These are phyloP conservation scores for Helarctos malayanus DNA, from an alignment of 2,797 vertebrate genomes.

Conservation along the genomic window DNA sequence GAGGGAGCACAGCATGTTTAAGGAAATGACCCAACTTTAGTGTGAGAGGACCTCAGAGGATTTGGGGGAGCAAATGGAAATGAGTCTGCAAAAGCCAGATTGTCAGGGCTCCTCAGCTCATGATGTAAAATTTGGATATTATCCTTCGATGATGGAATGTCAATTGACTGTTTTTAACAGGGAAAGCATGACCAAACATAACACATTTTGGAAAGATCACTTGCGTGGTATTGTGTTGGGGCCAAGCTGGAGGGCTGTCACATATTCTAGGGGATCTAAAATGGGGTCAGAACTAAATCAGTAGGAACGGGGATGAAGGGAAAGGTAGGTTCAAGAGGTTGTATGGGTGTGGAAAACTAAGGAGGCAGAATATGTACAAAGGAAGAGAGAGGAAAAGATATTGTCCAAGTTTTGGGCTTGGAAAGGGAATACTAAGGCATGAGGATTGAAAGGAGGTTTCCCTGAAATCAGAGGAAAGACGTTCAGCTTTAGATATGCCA, in stretches of 20 bases:
- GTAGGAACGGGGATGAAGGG: fast-evolving
- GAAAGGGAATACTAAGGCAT: background rate
- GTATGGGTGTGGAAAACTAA: background rate
- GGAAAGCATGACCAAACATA: background rate
- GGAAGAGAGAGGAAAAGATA: background rate
- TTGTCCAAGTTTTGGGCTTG: background rate
- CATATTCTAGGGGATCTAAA: background rate
- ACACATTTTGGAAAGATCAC: background rate
- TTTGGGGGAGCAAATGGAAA: background rate
- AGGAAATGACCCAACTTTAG: background rate
- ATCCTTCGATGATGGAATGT: background rate
- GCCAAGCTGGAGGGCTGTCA: background rate
- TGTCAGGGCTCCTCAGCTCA: background rate
- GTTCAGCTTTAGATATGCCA: background rate
- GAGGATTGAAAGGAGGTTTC: background rate
- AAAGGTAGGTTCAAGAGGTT: background rate
- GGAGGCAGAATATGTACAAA: background rate
- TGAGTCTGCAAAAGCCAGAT: background rate
- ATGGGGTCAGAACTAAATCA: background rate
- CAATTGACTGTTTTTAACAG: background rate
- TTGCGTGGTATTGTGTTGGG: background rate
- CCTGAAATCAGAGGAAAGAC: background rate
- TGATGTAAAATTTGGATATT: background rate
- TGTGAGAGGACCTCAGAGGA: background rate
- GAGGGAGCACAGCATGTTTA: background rate